Percentiles rank a stretch among this genome's conserved stretches.
phyloP scores from a whole-genome alignment of 2,888 invertebrate genomes.

The Parochlus steinenii region DNA sequence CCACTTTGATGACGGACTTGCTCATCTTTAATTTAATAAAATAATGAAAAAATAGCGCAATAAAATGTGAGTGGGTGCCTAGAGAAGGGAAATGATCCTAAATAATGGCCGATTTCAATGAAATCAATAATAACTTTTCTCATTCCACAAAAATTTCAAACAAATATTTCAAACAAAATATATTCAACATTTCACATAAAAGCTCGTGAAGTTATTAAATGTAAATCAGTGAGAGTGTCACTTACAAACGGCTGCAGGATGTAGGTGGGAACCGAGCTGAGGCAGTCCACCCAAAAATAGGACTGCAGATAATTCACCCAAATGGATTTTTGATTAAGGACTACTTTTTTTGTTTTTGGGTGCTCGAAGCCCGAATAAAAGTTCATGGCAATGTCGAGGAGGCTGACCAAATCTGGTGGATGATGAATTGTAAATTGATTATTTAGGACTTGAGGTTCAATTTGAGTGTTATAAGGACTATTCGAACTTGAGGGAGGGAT shows the following conservation, averaged over 20 bases:
- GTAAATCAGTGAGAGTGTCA: too few relatives aligned
- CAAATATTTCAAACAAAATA: too few relatives aligned
- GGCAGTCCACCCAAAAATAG: slow-evolving; percentile 5
- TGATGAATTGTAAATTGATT: background rate
- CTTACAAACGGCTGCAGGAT: slow-evolving; percentile 1
- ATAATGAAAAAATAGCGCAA: too few relatives aligned
- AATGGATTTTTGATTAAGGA: background rate
- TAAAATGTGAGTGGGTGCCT: background rate
- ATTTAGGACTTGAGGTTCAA: background rate
- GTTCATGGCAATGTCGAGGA: slow-evolving; percentile 8
- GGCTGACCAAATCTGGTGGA: slow-evolving; percentile 2
- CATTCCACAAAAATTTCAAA: too few relatives aligned
- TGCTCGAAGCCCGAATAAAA: slow-evolving; percentile 4
- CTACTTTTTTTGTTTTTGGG: slow-evolving; percentile 2
- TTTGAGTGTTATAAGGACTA: too few relatives aligned
- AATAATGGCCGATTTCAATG: too few relatives aligned
- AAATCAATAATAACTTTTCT: too few relatives aligned
- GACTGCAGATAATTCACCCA: background rate
- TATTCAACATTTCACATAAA: too few relatives aligned
- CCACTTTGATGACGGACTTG: background rate
- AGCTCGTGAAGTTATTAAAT: too few relatives aligned
- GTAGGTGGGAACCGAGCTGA: slow-evolving; percentile 6
- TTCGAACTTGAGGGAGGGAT: too few relatives aligned
- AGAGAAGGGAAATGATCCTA: too few relatives aligned
- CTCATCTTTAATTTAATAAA: too few relatives aligned